Base-by-base conservation (phyloP, 2,888 invertebrate species). In the Amiota communis region DNA sequence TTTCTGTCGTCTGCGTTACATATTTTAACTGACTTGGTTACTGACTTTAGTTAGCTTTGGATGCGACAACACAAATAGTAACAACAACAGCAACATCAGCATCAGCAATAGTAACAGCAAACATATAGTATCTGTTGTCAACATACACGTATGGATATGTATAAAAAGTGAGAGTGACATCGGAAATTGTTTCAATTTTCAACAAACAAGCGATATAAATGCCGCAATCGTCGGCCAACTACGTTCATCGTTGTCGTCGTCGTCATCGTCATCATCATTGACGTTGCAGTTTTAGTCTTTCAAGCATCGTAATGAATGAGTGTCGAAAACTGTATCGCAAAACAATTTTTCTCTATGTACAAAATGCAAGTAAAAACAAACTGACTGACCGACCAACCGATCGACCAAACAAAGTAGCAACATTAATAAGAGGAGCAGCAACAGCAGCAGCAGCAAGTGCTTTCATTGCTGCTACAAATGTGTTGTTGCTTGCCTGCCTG, bases 151-250 rank as follows among this genome's bases (percentile, higher is more conserved):
- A 72, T 71, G 68, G 59, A 65, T 65, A 11, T 23, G 59, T 59
- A 74, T 76, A 80, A 87, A 88, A 87, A 87, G 87, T 87, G 87
- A 87, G 87, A 87, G 87, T 88, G 88, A 87, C 87, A 87, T 87
- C 87, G 87, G 88, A 88, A 87, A 87, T 88, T 88, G 87, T 87
- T 88, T 87, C 88, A 85, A 85, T 87, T 87, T 88, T 86, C 80
- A 85, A 53, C 77, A 75, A 74, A 73, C 71, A 72, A 72, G 71
- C 56, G 67, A 68, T 65, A 56, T 56, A 65, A 72, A 65, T 72
- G 71, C 71, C 71, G 71, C 71, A 72, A 85, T 85, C 82, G 83
- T 80, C 36, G 81, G 78, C 73, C 72, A 73, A 69, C 80, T 20
- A 67, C 68, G 48, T 77, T 70, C 71, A 74, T 48, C 36, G 23